Evolutionary conservation across 2,113 vertebrate species (phyloP).

Genomic region (Dipodomys merriami): DNA sequence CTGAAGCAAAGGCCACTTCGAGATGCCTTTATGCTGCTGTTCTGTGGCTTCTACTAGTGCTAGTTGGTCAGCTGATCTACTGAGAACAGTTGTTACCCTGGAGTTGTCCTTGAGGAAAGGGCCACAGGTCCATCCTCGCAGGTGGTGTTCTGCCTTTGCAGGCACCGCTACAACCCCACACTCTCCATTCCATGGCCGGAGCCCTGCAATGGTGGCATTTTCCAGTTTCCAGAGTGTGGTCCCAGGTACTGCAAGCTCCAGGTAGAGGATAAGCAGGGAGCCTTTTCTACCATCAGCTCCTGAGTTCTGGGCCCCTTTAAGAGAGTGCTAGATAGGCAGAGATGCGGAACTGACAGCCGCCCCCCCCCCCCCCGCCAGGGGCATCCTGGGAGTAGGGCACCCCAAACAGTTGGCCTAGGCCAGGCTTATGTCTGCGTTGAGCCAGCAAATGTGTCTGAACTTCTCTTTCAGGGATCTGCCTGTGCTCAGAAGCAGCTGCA

Average conservation of each 20-base stretch:
- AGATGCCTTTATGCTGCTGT: background rate
- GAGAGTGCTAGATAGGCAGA: background rate
- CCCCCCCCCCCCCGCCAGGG: background rate
- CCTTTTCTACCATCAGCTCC: background rate
- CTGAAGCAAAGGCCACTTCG: background rate
- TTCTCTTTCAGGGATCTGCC: conserved; percentile 84
- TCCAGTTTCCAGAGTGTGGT: background rate
- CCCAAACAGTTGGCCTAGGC: background rate
- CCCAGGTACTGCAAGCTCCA: background rate
- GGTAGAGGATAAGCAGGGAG: background rate
- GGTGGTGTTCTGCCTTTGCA: background rate
- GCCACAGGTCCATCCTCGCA: background rate
- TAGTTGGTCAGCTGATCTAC: background rate
- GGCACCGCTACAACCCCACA: background rate
- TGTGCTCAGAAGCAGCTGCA: conserved; percentile 85
- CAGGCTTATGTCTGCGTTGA: too few species aligned
- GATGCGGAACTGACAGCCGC: background rate
- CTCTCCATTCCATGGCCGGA: background rate
- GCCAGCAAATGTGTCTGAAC: background rate
- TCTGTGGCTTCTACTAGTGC: background rate
- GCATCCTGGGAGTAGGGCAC: background rate
- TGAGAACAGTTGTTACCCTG: background rate
- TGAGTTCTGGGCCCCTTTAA: background rate
- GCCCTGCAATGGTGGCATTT: background rate
- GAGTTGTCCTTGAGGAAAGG: background rate